Evolutionary conservation across 2,797 vertebrate species (phyloP).

Genomic region (Luscinia megarhynchos): DNA sequence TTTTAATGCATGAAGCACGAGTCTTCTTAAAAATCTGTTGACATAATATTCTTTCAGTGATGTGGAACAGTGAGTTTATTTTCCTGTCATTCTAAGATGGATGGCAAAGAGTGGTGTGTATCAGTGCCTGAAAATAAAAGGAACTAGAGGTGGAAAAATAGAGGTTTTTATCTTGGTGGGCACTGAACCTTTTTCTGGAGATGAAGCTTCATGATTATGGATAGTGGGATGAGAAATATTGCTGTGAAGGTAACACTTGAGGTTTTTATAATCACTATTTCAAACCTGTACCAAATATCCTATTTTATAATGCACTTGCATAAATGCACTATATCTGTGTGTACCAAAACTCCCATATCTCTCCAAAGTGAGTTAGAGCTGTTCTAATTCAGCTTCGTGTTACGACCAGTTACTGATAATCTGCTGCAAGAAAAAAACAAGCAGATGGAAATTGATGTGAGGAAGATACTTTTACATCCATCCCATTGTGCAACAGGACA

Average conservation of each 20-base stretch:
- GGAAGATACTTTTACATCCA: background rate
- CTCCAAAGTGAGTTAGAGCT: background rate
- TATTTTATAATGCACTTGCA: background rate
- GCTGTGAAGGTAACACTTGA: background rate
- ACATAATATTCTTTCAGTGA: background rate
- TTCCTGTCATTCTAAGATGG: background rate
- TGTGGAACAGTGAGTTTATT: background rate
- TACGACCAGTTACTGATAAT: background rate
- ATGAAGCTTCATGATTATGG: background rate
- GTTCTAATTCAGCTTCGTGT: background rate
- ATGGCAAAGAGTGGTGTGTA: background rate
- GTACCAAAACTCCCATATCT: background rate
- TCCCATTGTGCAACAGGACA: background rate
- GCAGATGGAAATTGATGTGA: background rate
- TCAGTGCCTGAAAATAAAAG: slow-evolving; percentile 10
- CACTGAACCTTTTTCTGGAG: background rate
- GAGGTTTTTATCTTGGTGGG: background rate
- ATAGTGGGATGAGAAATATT: background rate
- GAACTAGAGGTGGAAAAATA: background rate
- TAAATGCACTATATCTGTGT: background rate
- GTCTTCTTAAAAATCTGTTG: background rate
- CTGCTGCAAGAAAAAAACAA: background rate
- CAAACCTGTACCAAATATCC: background rate
- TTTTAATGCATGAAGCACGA: slow-evolving; percentile 57
- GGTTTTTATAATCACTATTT: background rate